Evolutionary conservation across 1,140 invertebrate species (phyloP), one percentile per base, ranked within the genome.

Genomic region (Antheraea pernyi): DNA sequence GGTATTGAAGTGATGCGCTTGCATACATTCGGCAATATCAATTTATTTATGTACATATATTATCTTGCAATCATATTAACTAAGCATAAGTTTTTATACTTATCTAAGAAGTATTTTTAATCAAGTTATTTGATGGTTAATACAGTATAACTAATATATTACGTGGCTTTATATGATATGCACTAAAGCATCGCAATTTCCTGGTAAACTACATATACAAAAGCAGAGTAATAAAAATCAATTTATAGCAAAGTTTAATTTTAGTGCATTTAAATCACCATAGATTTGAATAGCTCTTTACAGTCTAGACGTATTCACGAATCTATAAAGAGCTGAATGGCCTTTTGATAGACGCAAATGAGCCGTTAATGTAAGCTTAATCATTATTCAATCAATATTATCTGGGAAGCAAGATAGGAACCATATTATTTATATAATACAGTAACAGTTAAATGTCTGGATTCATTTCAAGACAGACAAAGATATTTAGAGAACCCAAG

Each of bases 311-410:
- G 11, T 53, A 53, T 67, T 67, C 42, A 67, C n/a, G 3, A 19
- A 37, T 37, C 13, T 18, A 67, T 18, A 67, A 59, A 59, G 65
- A 19, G 69, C 66, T 81, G 73, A 84, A 89, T 85, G 71, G 76
- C 81, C 75, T 80, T 85, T 88, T 89, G 85, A 89, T 83, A 76
- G 77, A 78, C 73, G 75, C 79, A 83, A 89, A 88, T 89, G 80
- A 76, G 65, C 82, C 85, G 80, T 83, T 74, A 85, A 82, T 75
- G 79, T 80, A 74, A 83, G 79, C 79, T 80, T 82, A 72, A 77
- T 83, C 84, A 75, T 81, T 83, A 81, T 86, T 86, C 81, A 88
- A 85, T 86, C 81, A 84, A 72, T 69, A 13, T 16, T 53, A 53
- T 53, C 46, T 16, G 16, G 39, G 39, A 42, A 3, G 11, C 39